phyloP scores from a whole-genome alignment of 35 echinoderm and acorn worm genomes.

The Apostichopus parvimensis region DNA sequence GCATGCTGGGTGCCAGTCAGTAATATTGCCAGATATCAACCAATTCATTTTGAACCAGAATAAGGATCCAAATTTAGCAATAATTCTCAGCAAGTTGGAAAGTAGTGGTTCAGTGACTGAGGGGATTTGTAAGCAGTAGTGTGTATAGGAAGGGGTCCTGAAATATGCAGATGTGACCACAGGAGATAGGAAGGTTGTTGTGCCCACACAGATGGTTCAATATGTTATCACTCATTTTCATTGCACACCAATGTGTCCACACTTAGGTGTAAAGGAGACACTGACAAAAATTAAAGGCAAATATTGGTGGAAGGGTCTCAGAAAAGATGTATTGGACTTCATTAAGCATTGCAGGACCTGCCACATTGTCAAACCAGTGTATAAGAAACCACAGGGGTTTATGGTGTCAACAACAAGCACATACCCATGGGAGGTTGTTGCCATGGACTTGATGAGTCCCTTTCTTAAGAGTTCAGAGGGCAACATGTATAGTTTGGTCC shows the following conservation, averaged over 20 bases:
- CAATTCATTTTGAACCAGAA: conserved; percentile 11
- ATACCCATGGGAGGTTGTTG: conserved; percentile 29
- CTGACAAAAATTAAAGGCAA: neutral
- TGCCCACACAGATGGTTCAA: neutral
- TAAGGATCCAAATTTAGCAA: neutral
- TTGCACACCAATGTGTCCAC: conserved; percentile 23
- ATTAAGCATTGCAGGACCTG: conserved; percentile 22
- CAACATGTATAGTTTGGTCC: conserved; percentile 16
- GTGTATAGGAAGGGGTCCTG: neutral
- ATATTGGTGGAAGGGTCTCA: conserved; percentile 5
- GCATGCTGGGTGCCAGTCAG: neutral
- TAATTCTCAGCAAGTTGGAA: neutral
- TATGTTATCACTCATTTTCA: conserved; percentile 14
- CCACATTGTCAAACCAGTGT: conserved; percentile 25
- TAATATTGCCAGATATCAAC: conserved; percentile 11
- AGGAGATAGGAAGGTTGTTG: neutral
- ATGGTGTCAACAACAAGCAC: conserved; percentile 6
- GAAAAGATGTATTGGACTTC: neutral
- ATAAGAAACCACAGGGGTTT: conserved; percentile 25
- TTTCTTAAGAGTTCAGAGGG: conserved; percentile 17
- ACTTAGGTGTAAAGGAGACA: conserved; percentile 1
- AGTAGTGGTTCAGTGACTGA: too few species aligned
- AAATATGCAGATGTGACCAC: neutral
- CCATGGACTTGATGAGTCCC: conserved; percentile 33
- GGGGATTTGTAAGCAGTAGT: too few species aligned